Percentiles rank a stretch among this genome's conserved stretches.
Evolutionary conservation across 2,113 vertebrate species (phyloP).

Genomic region (Hyperopisus bebe): DNA sequence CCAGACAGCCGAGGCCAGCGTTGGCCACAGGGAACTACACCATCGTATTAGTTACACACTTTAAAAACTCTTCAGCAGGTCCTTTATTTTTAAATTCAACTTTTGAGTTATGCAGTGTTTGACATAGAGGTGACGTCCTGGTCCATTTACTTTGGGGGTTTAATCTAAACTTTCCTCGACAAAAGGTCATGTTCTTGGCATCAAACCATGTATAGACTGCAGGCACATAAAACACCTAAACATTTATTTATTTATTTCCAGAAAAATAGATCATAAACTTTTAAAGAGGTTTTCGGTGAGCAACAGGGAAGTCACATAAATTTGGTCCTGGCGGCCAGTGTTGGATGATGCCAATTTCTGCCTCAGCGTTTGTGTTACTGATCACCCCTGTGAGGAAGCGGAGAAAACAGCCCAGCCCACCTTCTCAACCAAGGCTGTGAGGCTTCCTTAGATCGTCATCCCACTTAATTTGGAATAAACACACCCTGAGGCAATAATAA

Average conservation of each 20-base stretch:
- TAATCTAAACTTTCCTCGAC: not conserved
- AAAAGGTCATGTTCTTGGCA: not conserved
- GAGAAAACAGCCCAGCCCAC: no score
- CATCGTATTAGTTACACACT: not conserved
- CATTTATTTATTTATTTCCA: conserved; percentile 1
- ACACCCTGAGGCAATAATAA: not conserved
- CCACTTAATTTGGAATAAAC: not conserved
- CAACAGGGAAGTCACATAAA: not conserved
- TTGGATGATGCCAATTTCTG: not conserved
- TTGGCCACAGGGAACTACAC: not conserved
- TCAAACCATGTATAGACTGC: not conserved
- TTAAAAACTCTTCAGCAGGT: not conserved
- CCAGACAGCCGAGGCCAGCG: not conserved
- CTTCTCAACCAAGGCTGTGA: not conserved
- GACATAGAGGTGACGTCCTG: not conserved
- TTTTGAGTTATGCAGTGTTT: not conserved
- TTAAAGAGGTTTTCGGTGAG: not conserved
- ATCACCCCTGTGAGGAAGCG: not conserved
- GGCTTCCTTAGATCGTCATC: not conserved
- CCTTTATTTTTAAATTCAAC: not conserved
- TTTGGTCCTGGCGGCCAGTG: not conserved
- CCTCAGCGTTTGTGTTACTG: not conserved
- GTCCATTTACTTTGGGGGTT: not conserved
- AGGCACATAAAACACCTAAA: conserved; percentile 5
- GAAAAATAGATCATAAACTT: not conserved